phyloP scores from a whole-genome alignment of 2,797 vertebrate species.

The Sebastes cheni region DNA sequence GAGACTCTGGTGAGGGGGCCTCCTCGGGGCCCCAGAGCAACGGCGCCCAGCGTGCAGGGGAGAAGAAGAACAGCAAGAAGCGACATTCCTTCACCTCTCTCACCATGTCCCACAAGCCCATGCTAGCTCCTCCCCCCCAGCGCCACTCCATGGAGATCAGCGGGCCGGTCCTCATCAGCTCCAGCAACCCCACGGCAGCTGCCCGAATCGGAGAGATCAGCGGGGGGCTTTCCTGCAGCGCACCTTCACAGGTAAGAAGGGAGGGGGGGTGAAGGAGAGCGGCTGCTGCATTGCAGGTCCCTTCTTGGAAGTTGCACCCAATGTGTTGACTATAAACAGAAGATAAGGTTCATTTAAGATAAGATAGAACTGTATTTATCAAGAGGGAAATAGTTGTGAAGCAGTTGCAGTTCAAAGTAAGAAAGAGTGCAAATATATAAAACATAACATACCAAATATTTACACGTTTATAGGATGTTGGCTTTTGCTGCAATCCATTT shows the following conservation, averaged over 20 bases:
- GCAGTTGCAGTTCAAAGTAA: not conserved
- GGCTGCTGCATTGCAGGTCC: not conserved
- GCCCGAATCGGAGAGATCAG: conserved; percentile 95
- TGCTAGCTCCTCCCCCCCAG: conserved; percentile 91
- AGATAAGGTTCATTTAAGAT: not conserved
- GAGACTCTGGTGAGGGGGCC: conserved; percentile 89
- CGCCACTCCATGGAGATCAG: conserved; percentile 99
- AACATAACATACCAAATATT: too few relatives aligned
- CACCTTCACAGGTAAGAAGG: conserved; percentile 93
- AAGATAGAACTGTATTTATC: not conserved
- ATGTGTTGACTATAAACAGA: not conserved
- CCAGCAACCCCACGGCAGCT: conserved; percentile 96
- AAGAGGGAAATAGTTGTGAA: not conserved
- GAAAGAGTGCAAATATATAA: too few relatives aligned
- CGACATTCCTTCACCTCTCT: conserved; percentile 98
- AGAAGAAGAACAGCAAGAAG: conserved; percentile 99
- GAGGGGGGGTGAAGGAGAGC: not conserved
- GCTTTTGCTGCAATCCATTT: too few relatives aligned
- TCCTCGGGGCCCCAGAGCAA: conserved; percentile 85
- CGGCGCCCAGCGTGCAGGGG: conserved; percentile 86
- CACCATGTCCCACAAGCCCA: conserved; percentile 96
- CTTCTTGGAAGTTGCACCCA: not conserved
- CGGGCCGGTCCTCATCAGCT: conserved; percentile 98
- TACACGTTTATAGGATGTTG: too few relatives aligned
- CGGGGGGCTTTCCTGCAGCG: conserved; percentile 95